A percentile compares a stretch with the other conserved stretches of the same genome.
phyloP scores from a whole-genome alignment of 2,888 invertebrate species.

The Listrodromus nycthemerus region DNA sequence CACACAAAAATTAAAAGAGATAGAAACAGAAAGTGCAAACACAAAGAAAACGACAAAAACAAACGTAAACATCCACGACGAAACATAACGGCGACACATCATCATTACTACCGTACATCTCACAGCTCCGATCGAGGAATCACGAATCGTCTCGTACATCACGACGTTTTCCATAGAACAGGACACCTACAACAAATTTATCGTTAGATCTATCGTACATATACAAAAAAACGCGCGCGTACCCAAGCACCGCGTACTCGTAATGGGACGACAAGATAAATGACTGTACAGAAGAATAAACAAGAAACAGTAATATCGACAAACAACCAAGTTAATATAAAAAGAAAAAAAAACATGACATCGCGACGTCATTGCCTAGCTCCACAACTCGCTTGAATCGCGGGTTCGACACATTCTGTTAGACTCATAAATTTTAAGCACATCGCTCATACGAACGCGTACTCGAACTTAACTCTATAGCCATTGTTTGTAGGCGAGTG shows the following conservation, averaged over 20 bases:
- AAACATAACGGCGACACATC: slow-evolving; percentile 32
- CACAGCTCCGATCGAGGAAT: slow-evolving; percentile 48
- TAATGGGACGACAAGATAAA: slow-evolving; percentile 36
- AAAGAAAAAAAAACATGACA: slow-evolving; percentile 50
- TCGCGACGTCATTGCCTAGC: slow-evolving; percentile 65
- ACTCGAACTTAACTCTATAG: slow-evolving; percentile 25
- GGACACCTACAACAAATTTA: slow-evolving; percentile 27
- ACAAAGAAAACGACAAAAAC: slow-evolving; percentile 10
- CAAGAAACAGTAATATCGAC: slow-evolving; percentile 46
- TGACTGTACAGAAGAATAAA: slow-evolving; percentile 30
- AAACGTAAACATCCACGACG: slow-evolving; percentile 32
- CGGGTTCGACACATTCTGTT: slow-evolving; percentile 57
- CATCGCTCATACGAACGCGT: slow-evolving; percentile 52
- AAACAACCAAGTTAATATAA: slow-evolving; percentile 28
- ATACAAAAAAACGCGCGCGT: slow-evolving; percentile 44
- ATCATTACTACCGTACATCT: slow-evolving; percentile 39
- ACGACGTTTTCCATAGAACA: not conserved
- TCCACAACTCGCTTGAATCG: slow-evolving; percentile 62
- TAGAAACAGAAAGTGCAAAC: slow-evolving; percentile 3
- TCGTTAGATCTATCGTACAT: slow-evolving; percentile 56
- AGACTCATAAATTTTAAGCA: slow-evolving; percentile 54
- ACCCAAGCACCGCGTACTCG: slow-evolving; percentile 29
- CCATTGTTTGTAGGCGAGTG: slow-evolving; percentile 31
- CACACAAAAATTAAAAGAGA: slow-evolving; percentile 8
- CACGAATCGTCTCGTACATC: slow-evolving; percentile 41